Percentiles rank a stretch among this genome's conserved stretches.
Evolutionary conservation across 2,888 invertebrate genomes (phyloP).

Genomic region (Pycnomerus fuliginosus): DNA sequence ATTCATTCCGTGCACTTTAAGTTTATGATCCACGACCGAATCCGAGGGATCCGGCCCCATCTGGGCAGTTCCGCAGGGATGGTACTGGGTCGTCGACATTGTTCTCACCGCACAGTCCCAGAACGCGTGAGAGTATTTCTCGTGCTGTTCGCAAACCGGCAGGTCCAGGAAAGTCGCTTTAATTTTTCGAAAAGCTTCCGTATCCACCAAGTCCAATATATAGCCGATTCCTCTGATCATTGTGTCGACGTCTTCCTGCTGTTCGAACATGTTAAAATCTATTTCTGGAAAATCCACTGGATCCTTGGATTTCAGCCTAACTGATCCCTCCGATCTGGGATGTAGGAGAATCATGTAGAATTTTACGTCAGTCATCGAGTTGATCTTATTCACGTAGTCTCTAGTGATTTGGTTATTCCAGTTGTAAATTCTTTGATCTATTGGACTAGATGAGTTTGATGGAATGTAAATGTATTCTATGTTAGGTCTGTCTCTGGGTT

Average conservation of each 20-base stretch:
- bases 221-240: conserved; percentile 59
- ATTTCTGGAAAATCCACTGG: conserved; percentile 41
- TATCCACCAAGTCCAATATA: conserved; percentile 40
- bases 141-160: conserved; percentile 52
- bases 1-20: conserved; percentile 60
- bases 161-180: conserved; percentile 57
- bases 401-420: not conserved
- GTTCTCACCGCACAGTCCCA: conserved; percentile 65
- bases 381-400: conserved; percentile 2
- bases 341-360: conserved; percentile 32
- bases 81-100: conserved; percentile 63
- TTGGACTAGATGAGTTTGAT: not conserved
- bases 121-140: conserved; percentile 56
- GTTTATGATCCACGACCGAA: conserved; percentile 63
- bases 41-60: conserved; percentile 63
- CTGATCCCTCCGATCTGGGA: conserved; percentile 37
- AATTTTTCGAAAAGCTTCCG: conserved; percentile 60
- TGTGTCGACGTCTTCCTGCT: conserved; percentile 61
- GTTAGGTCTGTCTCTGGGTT: not conserved
- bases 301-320: conserved; percentile 36
- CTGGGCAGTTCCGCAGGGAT: conserved; percentile 67
- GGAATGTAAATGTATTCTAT: conserved; percentile 6
- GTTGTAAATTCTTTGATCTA: not conserved
- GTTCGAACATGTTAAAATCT: conserved; percentile 34
- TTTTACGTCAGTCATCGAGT: conserved; percentile 22